phyloP scores from a whole-genome alignment of 2,113 vertebrate species.

The Phrynosoma blainvillii region DNA sequence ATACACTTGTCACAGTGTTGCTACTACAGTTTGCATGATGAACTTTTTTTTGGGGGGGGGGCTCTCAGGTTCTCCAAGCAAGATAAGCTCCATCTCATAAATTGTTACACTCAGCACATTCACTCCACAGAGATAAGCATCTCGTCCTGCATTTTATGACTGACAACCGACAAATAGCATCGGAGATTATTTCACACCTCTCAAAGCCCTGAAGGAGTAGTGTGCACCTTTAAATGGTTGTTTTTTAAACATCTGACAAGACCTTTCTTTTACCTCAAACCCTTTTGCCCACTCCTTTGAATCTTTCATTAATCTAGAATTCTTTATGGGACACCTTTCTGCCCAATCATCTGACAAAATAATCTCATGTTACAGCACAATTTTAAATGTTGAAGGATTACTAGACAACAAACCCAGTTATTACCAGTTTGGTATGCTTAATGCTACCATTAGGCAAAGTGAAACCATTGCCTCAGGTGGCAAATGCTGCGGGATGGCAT shows the following conservation, averaged over 20 bases:
- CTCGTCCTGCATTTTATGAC: slow-evolving; percentile 67
- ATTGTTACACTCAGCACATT: slow-evolving; percentile 65
- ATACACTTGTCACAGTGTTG: slow-evolving; percentile 47
- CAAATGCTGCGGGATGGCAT: too few relatives aligned
- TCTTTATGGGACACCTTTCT: background rate
- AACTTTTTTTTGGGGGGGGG: slow-evolving; percentile 62
- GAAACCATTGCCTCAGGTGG: too few relatives aligned
- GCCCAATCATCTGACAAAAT: background rate
- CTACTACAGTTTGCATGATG: slow-evolving; percentile 58
- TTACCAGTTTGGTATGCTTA: too few relatives aligned
- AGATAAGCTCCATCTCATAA: slow-evolving; percentile 66
- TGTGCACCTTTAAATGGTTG: slow-evolving; percentile 55
- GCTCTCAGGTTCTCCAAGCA: slow-evolving; percentile 62
- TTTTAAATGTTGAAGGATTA: too few relatives aligned
- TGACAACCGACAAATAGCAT: slow-evolving; percentile 70
- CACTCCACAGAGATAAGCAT: slow-evolving; percentile 71
- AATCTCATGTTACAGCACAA: too few relatives aligned
- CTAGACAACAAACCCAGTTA: too few relatives aligned
- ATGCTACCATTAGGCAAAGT: too few relatives aligned
- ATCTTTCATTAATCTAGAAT: background rate
- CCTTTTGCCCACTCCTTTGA: background rate
- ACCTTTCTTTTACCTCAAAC: slow-evolving; percentile 54
- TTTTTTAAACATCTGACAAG: too few relatives aligned
- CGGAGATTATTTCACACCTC: slow-evolving; percentile 67
- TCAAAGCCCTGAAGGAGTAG: slow-evolving; percentile 64